A percentile compares a stretch with the other conserved stretches of the same genome.
Conservation (phyloP, 64 coral and sea anemone species). For the Stichodactyla mertensii region DNA sequence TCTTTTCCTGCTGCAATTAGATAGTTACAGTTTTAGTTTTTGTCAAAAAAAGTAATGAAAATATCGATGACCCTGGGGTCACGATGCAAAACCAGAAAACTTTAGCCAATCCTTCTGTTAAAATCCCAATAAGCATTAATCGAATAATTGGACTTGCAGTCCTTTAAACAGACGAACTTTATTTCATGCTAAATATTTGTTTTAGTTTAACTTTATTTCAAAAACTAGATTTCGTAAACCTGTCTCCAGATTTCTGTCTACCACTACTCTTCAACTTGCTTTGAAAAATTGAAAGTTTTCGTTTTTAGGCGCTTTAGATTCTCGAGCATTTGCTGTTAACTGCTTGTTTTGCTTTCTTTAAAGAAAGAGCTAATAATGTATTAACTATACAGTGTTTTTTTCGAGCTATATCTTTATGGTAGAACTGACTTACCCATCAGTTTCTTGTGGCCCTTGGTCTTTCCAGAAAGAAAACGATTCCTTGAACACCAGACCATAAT, state of each 20-base stretch:
- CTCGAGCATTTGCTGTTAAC: neutral
- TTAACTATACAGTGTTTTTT: neutral
- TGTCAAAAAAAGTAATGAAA: neutral
- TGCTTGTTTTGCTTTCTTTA: neutral
- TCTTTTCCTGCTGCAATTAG: neutral
- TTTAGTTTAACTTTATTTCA: neutral
- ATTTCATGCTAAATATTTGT: neutral
- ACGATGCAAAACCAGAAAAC: neutral
- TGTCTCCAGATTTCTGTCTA: neutral
- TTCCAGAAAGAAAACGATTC: constrained; percentile 1
- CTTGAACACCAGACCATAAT: constrained; percentile 22
- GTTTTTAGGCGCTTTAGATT: neutral
- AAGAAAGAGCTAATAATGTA: neutral
- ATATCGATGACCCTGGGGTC: neutral
- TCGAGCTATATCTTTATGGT: neutral
- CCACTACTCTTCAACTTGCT: neutral
- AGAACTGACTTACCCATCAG: neutral
- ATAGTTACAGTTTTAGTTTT: neutral
- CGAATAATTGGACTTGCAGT: neutral
- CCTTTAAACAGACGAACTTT: neutral
- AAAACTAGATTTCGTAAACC: neutral
- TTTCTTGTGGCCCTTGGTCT: constrained; percentile 1
- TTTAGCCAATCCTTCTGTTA: neutral
- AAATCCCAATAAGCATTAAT: neutral
- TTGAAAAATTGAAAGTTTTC: neutral